Percentiles rank a stretch among this genome's conserved stretches.
Evolutionary conservation across 2,113 vertebrate species (phyloP).

Genomic region (Muntiacus muntjak): DNA sequence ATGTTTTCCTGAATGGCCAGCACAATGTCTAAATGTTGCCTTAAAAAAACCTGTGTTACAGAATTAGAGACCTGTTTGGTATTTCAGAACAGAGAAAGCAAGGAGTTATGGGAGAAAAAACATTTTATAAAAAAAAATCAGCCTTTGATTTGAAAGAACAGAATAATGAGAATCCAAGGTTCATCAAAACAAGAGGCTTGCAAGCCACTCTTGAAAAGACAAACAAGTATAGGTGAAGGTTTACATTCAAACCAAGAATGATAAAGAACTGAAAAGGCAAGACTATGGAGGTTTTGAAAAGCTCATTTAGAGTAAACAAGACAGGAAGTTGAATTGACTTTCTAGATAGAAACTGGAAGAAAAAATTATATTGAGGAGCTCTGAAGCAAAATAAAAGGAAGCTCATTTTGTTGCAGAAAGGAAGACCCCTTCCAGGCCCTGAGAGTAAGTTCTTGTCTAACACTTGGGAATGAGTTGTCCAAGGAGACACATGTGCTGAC

Average conservation of each 20-base stretch:
- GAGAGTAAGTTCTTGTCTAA: not conserved
- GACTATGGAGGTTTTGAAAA: not conserved
- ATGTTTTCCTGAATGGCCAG: not conserved
- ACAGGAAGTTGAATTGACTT: not conserved
- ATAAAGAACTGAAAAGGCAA: not conserved
- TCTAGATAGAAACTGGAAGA: not conserved
- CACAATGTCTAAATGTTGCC: not conserved
- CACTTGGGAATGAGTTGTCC: not conserved
- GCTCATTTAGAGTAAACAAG: not conserved
- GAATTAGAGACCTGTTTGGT: not conserved
- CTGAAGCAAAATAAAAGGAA: not conserved
- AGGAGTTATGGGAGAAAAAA: not conserved
- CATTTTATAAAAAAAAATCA: not conserved
- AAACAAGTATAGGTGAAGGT: not conserved
- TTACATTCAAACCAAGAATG: not conserved
- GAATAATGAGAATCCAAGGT: not conserved
- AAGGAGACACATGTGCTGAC: not conserved
- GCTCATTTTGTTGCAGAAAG: not conserved
- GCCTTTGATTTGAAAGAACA: constrained; percentile 28
- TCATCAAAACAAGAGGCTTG: not conserved
- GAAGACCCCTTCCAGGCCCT: not conserved
- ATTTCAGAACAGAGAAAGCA: not conserved
- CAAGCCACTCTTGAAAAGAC: not conserved
- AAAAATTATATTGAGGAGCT: not conserved
- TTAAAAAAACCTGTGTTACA: not conserved